A percentile compares a stretch with the other conserved stretches of the same genome.
Evolutionary conservation across 2,888 invertebrate genomes (phyloP).

Genomic region (Schrankia costaestrigalis): DNA sequence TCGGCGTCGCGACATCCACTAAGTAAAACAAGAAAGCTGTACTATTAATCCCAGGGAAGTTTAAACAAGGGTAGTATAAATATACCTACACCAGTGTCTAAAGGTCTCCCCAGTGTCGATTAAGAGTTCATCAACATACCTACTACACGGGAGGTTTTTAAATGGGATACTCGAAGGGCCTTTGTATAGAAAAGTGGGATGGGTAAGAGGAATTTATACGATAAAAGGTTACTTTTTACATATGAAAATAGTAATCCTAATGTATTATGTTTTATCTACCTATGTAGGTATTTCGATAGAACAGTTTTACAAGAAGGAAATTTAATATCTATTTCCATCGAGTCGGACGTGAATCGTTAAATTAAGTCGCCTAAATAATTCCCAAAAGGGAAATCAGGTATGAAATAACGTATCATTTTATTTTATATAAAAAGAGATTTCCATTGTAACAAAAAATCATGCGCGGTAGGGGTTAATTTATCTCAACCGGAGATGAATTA

Average conservation of each 20-base stretch:
- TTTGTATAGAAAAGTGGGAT: not conserved
- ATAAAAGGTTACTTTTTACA: too few relatives aligned
- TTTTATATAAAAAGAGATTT: slow-evolving; percentile 7
- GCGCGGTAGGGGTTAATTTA: too few relatives aligned
- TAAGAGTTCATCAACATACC: slow-evolving; percentile 2
- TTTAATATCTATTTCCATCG: slow-evolving; percentile 7
- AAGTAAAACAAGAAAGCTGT: slow-evolving; percentile 63
- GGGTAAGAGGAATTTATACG: too few relatives aligned
- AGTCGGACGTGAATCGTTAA: slow-evolving; percentile 10
- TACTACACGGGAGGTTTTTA: not conserved
- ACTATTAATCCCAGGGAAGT: slow-evolving; percentile 57
- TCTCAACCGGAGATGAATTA: too few relatives aligned
- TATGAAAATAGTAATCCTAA: too few relatives aligned
- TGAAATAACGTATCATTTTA: slow-evolving; percentile 11
- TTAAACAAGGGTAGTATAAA: slow-evolving; percentile 46
- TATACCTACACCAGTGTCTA: slow-evolving; percentile 6
- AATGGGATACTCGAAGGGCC: not conserved
- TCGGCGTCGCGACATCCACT: slow-evolving; percentile 61
- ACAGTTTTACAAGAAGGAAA: too few relatives aligned
- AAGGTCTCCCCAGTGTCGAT: slow-evolving; percentile 1
- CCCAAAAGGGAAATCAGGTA: slow-evolving; percentile 6
- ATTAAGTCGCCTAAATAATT: slow-evolving; percentile 19
- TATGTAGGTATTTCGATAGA: too few relatives aligned
- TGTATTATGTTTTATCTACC: too few relatives aligned
- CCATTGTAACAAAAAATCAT: slow-evolving; percentile 4